Percentiles rank a stretch among this genome's conserved stretches.
phyloP scores from a whole-genome alignment of 2,797 vertebrate species.

The Pipistrellus kuhlii region DNA sequence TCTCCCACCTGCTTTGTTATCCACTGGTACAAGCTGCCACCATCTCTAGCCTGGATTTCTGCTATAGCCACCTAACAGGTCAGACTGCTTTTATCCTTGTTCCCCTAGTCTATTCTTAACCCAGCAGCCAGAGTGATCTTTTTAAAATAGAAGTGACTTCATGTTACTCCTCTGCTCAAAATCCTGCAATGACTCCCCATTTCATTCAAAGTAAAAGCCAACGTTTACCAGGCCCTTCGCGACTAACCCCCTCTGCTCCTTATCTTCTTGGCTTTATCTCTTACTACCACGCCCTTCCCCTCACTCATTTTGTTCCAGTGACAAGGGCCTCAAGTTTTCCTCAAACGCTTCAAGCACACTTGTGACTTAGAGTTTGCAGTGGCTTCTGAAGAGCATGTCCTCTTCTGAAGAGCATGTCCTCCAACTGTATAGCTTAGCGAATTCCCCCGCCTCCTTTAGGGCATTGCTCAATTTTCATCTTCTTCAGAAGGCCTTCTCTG shows the following conservation, averaged over 20 bases:
- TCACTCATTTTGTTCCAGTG: not conserved
- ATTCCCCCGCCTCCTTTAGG: not conserved
- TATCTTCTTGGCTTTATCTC: not conserved
- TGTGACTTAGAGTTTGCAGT: not conserved
- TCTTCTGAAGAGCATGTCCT: not conserved
- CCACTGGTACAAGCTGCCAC: not conserved
- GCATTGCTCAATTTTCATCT: not conserved
- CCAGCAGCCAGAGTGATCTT: constrained; percentile 17
- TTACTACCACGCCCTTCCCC: not conserved
- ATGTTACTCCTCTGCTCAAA: constrained; percentile 9
- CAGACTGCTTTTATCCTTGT: constrained; percentile 7
- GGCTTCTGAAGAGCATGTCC: not conserved
- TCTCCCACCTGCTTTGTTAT: constrained; percentile 9
- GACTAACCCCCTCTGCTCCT: not conserved
- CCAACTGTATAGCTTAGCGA: not conserved
- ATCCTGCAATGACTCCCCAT: not conserved
- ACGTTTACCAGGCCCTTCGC: not conserved
- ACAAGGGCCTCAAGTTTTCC: not conserved
- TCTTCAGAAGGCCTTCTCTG: not conserved
- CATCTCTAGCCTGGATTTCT: not conserved
- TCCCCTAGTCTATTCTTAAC: constrained; percentile 21
- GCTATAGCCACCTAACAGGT: not conserved
- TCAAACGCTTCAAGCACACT: not conserved
- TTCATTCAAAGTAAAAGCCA: not conserved
- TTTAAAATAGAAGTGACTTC: constrained; percentile 53